Evolutionary conservation across 92 coral and sea anemone species (phyloP).

Genomic region (Zoanthus solanderi): DNA sequence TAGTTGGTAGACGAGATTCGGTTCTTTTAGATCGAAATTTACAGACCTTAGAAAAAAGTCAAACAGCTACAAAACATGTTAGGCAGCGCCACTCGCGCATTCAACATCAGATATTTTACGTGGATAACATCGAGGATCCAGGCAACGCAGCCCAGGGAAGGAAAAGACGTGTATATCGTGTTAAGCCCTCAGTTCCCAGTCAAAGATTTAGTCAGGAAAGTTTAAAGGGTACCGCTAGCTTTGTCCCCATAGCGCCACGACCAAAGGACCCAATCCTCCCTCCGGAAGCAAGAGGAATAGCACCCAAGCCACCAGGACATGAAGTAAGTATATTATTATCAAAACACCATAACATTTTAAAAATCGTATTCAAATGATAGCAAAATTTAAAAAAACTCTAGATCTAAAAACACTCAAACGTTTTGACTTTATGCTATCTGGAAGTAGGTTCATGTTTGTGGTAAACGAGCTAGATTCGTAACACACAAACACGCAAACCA

Average conservation of each 20-base stretch:
- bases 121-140: conserved; percentile 2
- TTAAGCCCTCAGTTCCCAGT: conserved; percentile 7
- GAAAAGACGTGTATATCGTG: conserved; percentile 31
- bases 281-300: conserved; percentile 42
- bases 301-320: conserved; percentile 39
- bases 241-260: conserved; percentile 40
- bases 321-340: neutral
- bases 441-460: no score
- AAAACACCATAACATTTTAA: no score
- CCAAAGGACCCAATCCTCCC: conserved; percentile 37
- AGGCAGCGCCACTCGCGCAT: conserved; percentile 1
- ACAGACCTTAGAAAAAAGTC: neutral
- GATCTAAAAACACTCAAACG: no score
- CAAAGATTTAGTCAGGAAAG: conserved; percentile 16
- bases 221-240: conserved; percentile 1
- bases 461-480: no score
- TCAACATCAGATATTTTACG: conserved; percentile 35
- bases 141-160: neutral
- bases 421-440: no score
- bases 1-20: neutral
- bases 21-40: neutral
- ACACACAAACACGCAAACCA: no score
- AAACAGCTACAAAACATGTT: neutral
- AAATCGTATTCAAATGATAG: no score
- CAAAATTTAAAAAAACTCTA: no score